These are phyloP conservation scores for Eilema sororculum DNA, from an alignment of 2,888 invertebrate species.

Conservation along the genomic window DNA sequence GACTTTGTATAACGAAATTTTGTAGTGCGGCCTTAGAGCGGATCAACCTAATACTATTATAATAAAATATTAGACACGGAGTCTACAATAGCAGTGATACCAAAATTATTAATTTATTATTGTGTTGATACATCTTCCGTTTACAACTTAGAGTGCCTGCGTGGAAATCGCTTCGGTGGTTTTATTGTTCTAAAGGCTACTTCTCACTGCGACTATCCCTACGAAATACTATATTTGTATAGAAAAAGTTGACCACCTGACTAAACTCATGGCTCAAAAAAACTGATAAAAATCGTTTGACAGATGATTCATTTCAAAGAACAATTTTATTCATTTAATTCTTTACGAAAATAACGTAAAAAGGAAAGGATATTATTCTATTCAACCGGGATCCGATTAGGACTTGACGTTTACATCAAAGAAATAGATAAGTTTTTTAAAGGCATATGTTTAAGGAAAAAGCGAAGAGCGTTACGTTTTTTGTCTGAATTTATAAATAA, in stretches of 20 bases:
- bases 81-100: slow-evolving; percentile 13
- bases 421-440: not conserved
- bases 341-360: not conserved
- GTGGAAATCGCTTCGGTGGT: slow-evolving; percentile 40
- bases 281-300: not conserved
- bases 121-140: slow-evolving; percentile 53
- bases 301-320: not conserved
- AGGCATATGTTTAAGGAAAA: too few relatives aligned
- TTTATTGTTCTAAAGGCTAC: slow-evolving; percentile 52
- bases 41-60: too few relatives aligned
- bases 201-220: slow-evolving; percentile 5
- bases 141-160: slow-evolving; percentile 49
- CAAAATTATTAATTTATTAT: slow-evolving; percentile 51
- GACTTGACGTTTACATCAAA: not conserved
- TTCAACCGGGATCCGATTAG: not conserved
- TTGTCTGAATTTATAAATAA: too few relatives aligned
- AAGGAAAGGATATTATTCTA: not conserved
- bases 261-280: not conserved
- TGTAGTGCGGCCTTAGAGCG: too few relatives aligned
- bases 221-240: too few relatives aligned
- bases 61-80: too few relatives aligned
- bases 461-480: too few relatives aligned
- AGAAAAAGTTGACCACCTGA: not conserved
- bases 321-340: not conserved
- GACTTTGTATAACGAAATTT: too few relatives aligned